Evolutionary conservation across 2,797 vertebrate species (phyloP).

Genomic region (Cryptoprocta ferox): DNA sequence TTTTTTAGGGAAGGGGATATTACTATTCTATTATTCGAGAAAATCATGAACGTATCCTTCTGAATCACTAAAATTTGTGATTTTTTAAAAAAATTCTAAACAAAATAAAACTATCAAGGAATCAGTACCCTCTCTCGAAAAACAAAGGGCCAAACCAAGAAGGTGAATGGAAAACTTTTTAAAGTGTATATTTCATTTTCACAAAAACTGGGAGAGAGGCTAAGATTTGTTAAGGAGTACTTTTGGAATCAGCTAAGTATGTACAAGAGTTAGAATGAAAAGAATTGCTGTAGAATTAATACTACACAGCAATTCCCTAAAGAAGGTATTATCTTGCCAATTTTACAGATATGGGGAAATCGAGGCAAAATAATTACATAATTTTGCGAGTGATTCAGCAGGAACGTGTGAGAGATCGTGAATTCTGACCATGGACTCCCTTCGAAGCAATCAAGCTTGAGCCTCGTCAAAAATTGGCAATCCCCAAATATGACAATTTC

Average conservation of each 20-base stretch:
- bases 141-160: not conserved
- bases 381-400: not conserved
- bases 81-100: not conserved
- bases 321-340: not conserved
- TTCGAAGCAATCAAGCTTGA: not conserved
- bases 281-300: not conserved
- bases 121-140: not conserved
- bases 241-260: not conserved
- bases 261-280: not conserved
- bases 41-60: constrained; percentile 6
- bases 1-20: not conserved
- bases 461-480: not conserved
- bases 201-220: not conserved
- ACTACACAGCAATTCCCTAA: not conserved
- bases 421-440: not conserved
- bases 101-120: not conserved
- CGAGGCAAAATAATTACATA: not conserved
- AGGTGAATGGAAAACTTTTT: not conserved
- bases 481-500: not conserved
- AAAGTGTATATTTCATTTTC: not conserved
- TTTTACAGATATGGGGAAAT: not conserved
- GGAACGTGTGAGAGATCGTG: constrained; percentile 18
- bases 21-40: not conserved
- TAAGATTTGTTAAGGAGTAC: not conserved
- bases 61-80: not conserved